phyloP scores from a whole-genome alignment of 2,113 vertebrate species.

The Neodontobutis hainanensis region DNA sequence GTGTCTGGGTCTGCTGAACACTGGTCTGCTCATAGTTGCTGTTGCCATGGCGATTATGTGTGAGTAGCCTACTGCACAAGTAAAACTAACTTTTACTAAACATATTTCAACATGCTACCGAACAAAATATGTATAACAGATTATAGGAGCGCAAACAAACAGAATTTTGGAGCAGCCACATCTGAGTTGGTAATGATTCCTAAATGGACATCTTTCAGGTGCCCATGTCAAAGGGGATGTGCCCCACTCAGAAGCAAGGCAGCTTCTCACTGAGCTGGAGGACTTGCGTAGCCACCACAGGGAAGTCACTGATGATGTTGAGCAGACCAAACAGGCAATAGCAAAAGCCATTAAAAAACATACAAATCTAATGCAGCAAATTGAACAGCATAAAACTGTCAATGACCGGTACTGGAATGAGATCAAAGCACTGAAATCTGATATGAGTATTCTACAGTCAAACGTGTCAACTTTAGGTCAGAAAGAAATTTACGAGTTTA shows the following conservation, averaged over 20 bases:
- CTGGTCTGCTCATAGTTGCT: constrained; percentile 39
- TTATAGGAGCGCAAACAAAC: no score
- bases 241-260: constrained; percentile 3
- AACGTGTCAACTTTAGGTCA: constrained; percentile 38
- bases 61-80: constrained; percentile 49
- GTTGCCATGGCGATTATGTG: constrained; percentile 50
- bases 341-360: constrained; percentile 2
- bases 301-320: constrained; percentile 8
- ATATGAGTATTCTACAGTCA: constrained; percentile 37
- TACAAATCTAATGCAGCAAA: constrained; percentile 19
- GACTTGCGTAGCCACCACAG: constrained; percentile 46
- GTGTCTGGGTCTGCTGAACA: constrained; percentile 46
- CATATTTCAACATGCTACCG: no score
- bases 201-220: constrained; percentile 25
- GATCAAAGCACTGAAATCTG: constrained; percentile 18
- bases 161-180: no score
- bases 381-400: constrained; percentile 4
- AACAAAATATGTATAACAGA: no score
- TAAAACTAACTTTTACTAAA: neutral
- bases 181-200: no score
- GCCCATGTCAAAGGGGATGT: constrained; percentile 14
- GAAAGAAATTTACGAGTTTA: neutral
- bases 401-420: constrained; percentile 35
- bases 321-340: constrained; percentile 28
- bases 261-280: constrained; percentile 38